A percentile compares a stretch with the other conserved stretches of the same genome.
These are phyloP conservation scores for Ianthella basta DNA, from an alignment of 37 sponge, comb jelly and placozoan genomes.

Conservation along the genomic window DNA sequence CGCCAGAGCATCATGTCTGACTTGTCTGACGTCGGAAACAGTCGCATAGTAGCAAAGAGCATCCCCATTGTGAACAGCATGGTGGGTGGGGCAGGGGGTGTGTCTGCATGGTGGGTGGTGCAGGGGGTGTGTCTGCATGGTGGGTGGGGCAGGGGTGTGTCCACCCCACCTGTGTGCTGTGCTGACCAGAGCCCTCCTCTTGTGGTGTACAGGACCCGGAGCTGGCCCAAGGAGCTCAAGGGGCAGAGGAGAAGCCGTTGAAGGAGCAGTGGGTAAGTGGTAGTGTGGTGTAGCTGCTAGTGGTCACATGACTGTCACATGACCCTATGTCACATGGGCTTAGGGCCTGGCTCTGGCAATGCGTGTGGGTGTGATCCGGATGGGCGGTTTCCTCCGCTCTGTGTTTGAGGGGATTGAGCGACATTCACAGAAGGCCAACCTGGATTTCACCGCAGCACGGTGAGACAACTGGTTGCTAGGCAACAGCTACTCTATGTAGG, in stretches of 20 bases:
- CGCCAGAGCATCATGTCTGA: constrained; percentile 11
- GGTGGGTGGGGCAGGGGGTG: background rate
- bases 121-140: background rate
- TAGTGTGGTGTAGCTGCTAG: background rate
- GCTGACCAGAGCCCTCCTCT: too few relatives aligned
- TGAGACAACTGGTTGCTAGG: too few relatives aligned
- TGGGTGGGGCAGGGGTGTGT: too few relatives aligned
- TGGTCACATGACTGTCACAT: too few relatives aligned
- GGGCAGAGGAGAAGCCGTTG: constrained; percentile 32
- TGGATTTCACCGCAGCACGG: constrained; percentile 44
- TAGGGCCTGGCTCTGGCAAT: constrained; percentile 46
- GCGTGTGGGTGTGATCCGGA: constrained; percentile 60
- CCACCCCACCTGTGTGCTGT: too few relatives aligned
- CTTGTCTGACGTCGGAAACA: background rate
- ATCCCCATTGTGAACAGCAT: constrained; percentile 24
- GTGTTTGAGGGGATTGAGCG: constrained; percentile 45
- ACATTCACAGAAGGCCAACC: background rate
- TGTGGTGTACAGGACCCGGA: constrained; percentile 5
- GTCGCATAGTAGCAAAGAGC: constrained; percentile 19
- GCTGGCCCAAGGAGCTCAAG: background rate
- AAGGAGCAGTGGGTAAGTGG: constrained; percentile 56
- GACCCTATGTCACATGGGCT: too few relatives aligned
- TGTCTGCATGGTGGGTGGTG: background rate
- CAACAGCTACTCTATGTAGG: too few relatives aligned
- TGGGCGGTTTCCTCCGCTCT: constrained; percentile 68